Evolutionary conservation across 2,888 invertebrate species (phyloP).

Genomic region (Rhopalosiphum nymphaeae): DNA sequence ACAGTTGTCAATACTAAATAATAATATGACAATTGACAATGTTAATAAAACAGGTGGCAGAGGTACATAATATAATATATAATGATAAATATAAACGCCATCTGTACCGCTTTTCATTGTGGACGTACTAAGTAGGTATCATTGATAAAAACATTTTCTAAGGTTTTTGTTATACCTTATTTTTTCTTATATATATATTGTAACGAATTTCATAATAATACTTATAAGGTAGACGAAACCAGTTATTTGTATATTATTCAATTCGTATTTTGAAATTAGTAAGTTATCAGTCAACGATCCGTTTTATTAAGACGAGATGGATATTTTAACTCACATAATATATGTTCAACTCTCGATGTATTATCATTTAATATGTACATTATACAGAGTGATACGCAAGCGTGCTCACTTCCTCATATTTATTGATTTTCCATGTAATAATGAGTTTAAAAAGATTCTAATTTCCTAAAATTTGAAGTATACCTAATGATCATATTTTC

Average conservation of each 20-base stretch:
- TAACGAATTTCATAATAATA: background rate
- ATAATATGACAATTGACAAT: conserved; percentile 33
- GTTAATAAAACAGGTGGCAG: conserved; percentile 25
- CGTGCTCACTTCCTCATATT: background rate
- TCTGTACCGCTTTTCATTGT: background rate
- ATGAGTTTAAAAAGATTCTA: background rate
- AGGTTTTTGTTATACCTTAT: background rate
- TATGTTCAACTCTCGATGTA: background rate
- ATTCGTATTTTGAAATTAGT: background rate
- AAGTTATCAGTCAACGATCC: background rate
- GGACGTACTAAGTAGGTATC: background rate
- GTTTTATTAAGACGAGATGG: conserved; percentile 8
- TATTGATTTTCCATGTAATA: background rate
- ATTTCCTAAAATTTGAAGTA: background rate
- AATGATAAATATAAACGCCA: conserved; percentile 16
- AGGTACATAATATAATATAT: conserved; percentile 14
- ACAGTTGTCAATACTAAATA: conserved; percentile 52
- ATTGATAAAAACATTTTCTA: conserved; percentile 24
- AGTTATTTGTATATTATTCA: background rate
- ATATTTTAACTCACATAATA: background rate
- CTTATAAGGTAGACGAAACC: background rate
- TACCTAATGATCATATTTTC: background rate
- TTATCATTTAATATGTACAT: background rate
- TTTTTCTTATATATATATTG: background rate
- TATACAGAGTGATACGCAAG: background rate